phyloP scores from a whole-genome alignment of 2,888 invertebrate species.

The Myopa testacea region DNA sequence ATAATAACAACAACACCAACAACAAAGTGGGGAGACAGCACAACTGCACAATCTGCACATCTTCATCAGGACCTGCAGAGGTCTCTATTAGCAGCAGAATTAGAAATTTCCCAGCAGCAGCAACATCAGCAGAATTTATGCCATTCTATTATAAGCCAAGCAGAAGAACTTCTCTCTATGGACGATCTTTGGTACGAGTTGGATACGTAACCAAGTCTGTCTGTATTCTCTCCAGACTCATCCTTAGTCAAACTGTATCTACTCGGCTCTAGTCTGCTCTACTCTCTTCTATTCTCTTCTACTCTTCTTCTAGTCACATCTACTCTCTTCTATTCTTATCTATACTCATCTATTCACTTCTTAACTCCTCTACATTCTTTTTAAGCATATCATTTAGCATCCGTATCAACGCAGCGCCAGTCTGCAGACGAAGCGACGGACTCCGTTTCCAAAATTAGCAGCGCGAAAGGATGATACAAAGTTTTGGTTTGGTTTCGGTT shows the following conservation, averaged over 20 bases:
- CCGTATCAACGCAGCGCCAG: background rate
- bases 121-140: background rate
- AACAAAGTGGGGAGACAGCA: background rate
- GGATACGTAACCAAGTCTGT: background rate
- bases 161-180: background rate
- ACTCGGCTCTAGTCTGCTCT: too few relatives aligned
- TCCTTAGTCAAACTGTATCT: too few relatives aligned
- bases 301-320: too few relatives aligned
- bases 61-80: background rate
- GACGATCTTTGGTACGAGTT: background rate
- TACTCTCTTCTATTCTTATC: too few relatives aligned
- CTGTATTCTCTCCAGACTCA: background rate
- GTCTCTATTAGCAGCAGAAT: constrained; percentile 26
- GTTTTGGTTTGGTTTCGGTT: background rate
- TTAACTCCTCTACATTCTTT: too few relatives aligned
- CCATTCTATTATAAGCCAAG: background rate
- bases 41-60: background rate
- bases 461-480: background rate
- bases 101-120: background rate
- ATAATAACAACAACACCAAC: background rate
- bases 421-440: background rate
- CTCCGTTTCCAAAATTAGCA: background rate
- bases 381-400: too few relatives aligned
- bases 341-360: too few relatives aligned
- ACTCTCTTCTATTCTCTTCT: too few relatives aligned